Conservation (phyloP, 2,113 vertebrate genomes). For the Lepus europaeus region DNA sequence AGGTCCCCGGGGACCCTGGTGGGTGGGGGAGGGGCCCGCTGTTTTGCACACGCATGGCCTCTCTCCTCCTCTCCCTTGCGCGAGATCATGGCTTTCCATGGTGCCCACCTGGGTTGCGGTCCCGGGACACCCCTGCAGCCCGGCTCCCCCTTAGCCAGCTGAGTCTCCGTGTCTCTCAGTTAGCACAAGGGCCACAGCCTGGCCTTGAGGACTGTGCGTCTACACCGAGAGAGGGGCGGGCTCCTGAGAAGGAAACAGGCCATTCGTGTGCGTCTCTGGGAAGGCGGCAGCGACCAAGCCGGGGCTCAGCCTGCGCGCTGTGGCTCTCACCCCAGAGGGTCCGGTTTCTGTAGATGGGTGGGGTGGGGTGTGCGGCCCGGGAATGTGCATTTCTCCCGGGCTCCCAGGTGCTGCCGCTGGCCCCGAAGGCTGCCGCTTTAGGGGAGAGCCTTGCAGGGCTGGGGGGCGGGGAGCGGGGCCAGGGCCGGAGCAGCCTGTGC, state of each 20-base stretch:
- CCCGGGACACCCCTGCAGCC: not conserved
- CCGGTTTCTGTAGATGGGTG: not conserved
- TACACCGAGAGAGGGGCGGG: not conserved
- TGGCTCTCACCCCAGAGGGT: not conserved
- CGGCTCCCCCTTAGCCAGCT: not conserved
- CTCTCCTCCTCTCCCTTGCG: not conserved
- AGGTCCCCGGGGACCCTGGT: too few species aligned
- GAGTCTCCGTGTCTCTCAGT: not conserved
- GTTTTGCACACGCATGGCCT: not conserved
- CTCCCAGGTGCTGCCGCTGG: not conserved
- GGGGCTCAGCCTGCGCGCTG: too few species aligned
- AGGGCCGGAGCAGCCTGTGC: not conserved
- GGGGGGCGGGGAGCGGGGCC: not conserved
- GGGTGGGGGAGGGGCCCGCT: not conserved
- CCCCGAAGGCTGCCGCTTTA: not conserved
- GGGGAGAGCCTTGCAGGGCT: not conserved
- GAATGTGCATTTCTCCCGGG: not conserved
- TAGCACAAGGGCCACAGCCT: not conserved
- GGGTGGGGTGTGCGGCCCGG: not conserved
- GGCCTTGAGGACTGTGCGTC: not conserved
- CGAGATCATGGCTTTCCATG: not conserved
- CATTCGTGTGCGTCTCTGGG: not conserved
- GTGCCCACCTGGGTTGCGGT: not conserved
- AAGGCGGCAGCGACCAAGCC: too few species aligned
- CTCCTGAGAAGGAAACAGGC: not conserved